phyloP scores from a whole-genome alignment of 2,113 vertebrate genomes.

The Oenanthe melanoleuca region DNA sequence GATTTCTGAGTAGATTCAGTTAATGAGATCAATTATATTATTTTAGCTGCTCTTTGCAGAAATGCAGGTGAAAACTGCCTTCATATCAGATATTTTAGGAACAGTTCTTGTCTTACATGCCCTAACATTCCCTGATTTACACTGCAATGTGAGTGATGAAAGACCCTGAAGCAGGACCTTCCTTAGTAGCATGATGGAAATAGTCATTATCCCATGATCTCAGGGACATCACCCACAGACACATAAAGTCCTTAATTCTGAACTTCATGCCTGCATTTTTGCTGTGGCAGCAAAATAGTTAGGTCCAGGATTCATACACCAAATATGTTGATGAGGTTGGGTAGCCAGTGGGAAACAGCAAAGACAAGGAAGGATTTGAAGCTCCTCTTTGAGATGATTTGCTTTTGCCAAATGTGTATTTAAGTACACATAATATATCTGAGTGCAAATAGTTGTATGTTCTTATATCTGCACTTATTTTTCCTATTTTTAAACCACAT shows the following conservation, averaged over 20 bases:
- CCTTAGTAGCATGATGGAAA: not conserved
- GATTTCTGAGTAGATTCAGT: not conserved
- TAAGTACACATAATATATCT: not conserved
- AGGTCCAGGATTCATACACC: not conserved
- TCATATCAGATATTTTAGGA: not conserved
- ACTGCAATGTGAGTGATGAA: not conserved
- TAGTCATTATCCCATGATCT: not conserved
- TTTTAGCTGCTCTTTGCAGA: constrained; percentile 18
- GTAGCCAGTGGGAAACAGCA: not conserved
- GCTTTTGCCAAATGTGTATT: not conserved
- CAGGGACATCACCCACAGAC: not conserved
- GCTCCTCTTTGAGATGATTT: not conserved
- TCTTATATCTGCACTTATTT: not conserved
- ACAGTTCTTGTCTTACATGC: not conserved
- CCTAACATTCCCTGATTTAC: not conserved
- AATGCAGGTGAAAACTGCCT: not conserved
- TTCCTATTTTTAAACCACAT: not conserved
- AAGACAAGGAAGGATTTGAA: not conserved
- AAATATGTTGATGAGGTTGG: not conserved
- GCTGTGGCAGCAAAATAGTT: not conserved
- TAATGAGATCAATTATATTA: not conserved
- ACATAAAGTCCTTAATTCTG: not conserved
- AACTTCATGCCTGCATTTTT: not conserved
- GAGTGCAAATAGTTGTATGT: not conserved
- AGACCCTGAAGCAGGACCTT: not conserved